Evolutionary conservation across 2,797 vertebrate genomes (phyloP), one percentile per base, ranked within the genome.

Genomic region (Orientallactaga sibirica): DNA sequence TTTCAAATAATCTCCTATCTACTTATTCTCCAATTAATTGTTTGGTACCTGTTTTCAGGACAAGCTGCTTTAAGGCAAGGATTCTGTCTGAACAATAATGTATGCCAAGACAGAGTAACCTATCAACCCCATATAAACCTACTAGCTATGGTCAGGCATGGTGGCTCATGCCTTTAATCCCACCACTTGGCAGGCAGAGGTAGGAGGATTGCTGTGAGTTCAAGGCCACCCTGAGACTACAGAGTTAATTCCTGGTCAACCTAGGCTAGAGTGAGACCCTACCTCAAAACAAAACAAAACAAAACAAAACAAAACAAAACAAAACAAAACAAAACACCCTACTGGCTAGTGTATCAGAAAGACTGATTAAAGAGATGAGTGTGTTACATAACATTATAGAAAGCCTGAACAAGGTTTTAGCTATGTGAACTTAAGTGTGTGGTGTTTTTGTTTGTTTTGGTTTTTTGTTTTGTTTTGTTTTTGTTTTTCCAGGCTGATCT

Each of bases 1-100:
- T 86, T 85, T 79, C 79, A 88, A 88, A 77, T 85, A 85, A 78
- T 70, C 61, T 74, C 29, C 1, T 62, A 43, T 52, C 29, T 80
- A 73, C 33, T 27, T 29, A 85, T 33, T 86, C 24, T 81, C 64
- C 33, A 86, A 74, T 88, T 62, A 93, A 37, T 37, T 37, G 33
- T 37, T 37, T 0, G 14, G 16, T 52, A 81, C 33, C 74, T 89
- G 7, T 76, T 93, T 76, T 82, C 64, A 33, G 67, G 62, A 27
- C 24, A 86, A 37, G 86, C n/a, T 86, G 58, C 64, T 43, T 90
- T n/a, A 84, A 64, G 52, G 29, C 25, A 68, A 18, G 55, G 12
- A 61, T 29, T 11, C 19, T 70, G 19, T 75, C 58, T 52, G 5
- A 25, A 58, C 48, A 55, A 80, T 24, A 79, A 83, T 8, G 22